Evolutionary conservation across 1,140 invertebrate genomes (phyloP).

Genomic region (Proales similis): DNA sequence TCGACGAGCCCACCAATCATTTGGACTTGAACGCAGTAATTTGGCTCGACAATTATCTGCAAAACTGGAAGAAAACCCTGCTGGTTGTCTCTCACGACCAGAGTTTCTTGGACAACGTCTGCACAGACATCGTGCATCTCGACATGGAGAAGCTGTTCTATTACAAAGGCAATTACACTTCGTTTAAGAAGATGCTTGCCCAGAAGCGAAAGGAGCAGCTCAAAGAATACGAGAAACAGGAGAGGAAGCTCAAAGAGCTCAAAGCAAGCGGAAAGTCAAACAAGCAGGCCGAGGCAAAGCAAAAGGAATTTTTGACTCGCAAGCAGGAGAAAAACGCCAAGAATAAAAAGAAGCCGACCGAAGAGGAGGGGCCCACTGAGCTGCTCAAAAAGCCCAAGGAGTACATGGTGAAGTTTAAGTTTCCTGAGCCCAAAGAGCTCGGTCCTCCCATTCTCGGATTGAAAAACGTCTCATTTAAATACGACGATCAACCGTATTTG

Average conservation of each 20-base stretch:
- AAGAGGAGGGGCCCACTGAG: conserved; percentile 68
- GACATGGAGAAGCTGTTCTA: conserved; percentile 88
- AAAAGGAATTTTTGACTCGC: conserved; percentile 80
- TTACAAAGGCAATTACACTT: conserved; percentile 87
- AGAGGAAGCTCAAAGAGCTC: conserved; percentile 83
- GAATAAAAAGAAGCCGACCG: conserved; percentile 57
- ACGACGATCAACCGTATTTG: conserved; percentile 67
- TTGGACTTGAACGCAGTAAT: conserved; percentile 95
- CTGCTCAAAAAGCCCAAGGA: conserved; percentile 78
- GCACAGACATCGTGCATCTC: conserved; percentile 95
- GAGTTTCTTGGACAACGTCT: conserved; percentile 97
- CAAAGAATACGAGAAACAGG: conserved; percentile 98
- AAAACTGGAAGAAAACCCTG: conserved; percentile 94
- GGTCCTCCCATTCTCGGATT: conserved; percentile 90
- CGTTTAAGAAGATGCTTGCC: conserved; percentile 95
- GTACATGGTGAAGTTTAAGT: conserved; percentile 92
- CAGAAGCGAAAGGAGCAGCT: conserved; percentile 88
- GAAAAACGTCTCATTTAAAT: conserved; percentile 74
- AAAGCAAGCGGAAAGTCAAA: conserved; percentile 90
- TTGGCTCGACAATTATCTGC: conserved; percentile 96
- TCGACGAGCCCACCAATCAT: conserved; percentile 84
- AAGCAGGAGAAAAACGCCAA: conserved; percentile 81
- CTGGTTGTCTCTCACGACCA: conserved; percentile 97
- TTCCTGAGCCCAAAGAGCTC: conserved; percentile 84
- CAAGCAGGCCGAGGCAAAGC: conserved; percentile 85